A percentile compares a stretch with the other conserved stretches of the same genome.
Conservation (phyloP, 2,113 vertebrate species). For the Callipepla squamata region DNA sequence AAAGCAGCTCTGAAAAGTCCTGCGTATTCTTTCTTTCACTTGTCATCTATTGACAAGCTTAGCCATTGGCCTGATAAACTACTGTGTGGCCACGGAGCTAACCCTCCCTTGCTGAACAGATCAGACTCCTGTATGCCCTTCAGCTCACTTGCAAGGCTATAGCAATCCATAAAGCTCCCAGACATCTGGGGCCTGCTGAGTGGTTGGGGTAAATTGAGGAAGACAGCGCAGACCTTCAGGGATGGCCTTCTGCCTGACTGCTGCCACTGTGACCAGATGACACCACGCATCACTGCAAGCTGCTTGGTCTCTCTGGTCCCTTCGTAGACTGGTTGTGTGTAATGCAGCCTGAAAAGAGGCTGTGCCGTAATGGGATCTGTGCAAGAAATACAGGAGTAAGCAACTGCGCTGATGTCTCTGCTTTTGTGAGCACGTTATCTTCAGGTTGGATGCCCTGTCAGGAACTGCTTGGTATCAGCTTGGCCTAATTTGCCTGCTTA, state of each 20-base stretch:
- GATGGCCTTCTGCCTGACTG: background rate
- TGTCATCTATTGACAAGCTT: background rate
- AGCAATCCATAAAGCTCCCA: background rate
- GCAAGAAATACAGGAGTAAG: background rate
- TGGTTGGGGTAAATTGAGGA: background rate
- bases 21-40: background rate
- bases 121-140: background rate
- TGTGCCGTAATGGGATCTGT: background rate
- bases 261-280: background rate
- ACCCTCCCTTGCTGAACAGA: background rate
- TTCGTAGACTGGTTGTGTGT: background rate
- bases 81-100: background rate
- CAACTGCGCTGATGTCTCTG: background rate
- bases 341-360: background rate
- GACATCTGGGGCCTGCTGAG: background rate
- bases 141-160: background rate
- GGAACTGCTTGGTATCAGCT: constrained; percentile 2
- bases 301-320: background rate
- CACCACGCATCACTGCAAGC: background rate
- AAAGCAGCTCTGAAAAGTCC: background rate
- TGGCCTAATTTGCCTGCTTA: background rate
- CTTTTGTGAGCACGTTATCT: background rate
- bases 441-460: background rate
- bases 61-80: background rate
- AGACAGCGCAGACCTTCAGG: background rate